phyloP scores from a whole-genome alignment of 2,113 vertebrate species.

The Manacus vitellinus region DNA sequence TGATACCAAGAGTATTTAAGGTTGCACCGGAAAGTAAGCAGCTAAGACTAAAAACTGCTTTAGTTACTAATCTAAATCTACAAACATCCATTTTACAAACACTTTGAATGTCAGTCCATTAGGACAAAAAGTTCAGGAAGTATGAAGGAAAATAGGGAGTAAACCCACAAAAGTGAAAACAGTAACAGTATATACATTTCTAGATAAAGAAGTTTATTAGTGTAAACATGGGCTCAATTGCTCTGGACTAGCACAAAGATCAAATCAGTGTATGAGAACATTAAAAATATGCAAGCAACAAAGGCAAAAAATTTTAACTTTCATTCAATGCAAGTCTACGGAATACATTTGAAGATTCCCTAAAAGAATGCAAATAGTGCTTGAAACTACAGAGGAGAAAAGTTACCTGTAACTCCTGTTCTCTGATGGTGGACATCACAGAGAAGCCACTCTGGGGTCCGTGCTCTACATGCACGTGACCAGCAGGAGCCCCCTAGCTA shows the following conservation, averaged over 20 bases:
- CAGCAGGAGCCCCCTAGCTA: slow-evolving; percentile 58
- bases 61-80: background rate
- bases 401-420: slow-evolving; percentile 51
- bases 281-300: background rate
- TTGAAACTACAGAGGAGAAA: slow-evolving; percentile 5
- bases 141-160: background rate
- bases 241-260: background rate
- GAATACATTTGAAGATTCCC: background rate
- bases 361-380: background rate
- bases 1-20: background rate
- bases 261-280: background rate
- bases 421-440: slow-evolving; percentile 60
- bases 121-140: background rate
- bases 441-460: slow-evolving; percentile 54
- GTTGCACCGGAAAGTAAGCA: background rate
- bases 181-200: background rate
- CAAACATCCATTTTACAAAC: background rate
- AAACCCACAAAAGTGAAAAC: background rate
- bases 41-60: background rate
- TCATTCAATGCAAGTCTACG: background rate
- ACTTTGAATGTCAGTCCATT: background rate
- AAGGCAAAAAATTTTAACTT: background rate
- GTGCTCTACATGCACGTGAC: slow-evolving; percentile 61
- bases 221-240: background rate
- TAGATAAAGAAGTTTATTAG: background rate